Evolutionary conservation across 35 echinoderm and acorn worm species (phyloP), one percentile per base, ranked within the genome.

Genomic region (Apostichopus japonicus): DNA sequence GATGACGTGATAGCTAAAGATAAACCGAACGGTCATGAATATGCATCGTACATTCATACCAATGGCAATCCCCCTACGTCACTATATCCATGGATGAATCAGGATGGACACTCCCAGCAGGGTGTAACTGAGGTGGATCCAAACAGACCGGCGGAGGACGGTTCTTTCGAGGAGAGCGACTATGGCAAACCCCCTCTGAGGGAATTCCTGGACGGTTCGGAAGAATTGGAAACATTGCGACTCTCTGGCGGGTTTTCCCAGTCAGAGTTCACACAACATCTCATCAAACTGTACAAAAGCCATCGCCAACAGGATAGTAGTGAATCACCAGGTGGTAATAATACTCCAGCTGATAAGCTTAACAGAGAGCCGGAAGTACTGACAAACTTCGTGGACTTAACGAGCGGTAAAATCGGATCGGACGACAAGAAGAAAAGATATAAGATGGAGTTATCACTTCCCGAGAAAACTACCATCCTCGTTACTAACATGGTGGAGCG

Each of bases 381-480:
- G 10, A 89, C 86, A 54, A 89, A 51, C 13, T 89, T 65, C 53
- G 86, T 89, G 6, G 86, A 89, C 51, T 65, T 89, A 63, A 89
- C 86, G 11, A 89, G 86, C 86, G 86, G 86, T 3, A 89, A 89
- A 54, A 23, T 11, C 7, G 86, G 72, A 8, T 24, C 62, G 11
- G 86, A 89, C 63, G 86, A 89, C 3, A 57, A 63, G 6, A 89
- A 89, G 24, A 89, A 72, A 63, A 24, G 86, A 72, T 89, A 89
- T n/a, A 89, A 89, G 63, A 89, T 89, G 86, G 86, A 89, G 51
- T 44, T 89, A 21, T 89, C 86, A 16, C 59, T 89, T 25, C 86
- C 86, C 5, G 86, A 89, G 56, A 63, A 63, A 89, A 89, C 86
- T 17, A 89, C 86, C 22, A 89, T 89, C 86, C 86, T 89, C 23